These are phyloP conservation scores for Holacanthella duospinosa DNA, from an alignment of 2,888 invertebrate genomes.

Conservation along the genomic window DNA sequence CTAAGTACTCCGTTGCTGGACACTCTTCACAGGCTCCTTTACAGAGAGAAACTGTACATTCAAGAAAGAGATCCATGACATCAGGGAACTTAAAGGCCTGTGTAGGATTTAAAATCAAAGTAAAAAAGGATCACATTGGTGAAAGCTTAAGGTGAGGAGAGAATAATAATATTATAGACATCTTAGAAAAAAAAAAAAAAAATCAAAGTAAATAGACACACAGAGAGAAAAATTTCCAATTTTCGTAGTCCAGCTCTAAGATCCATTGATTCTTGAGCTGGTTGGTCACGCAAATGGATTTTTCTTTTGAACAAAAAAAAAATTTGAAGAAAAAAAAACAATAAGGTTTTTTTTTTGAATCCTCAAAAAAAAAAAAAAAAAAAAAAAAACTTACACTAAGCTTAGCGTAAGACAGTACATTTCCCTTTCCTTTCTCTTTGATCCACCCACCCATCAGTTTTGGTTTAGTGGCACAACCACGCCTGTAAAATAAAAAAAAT, in stretches of 20 bases:
- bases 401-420: constrained; percentile 61
- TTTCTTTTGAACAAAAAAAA: too few relatives aligned
- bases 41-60: constrained; percentile 71
- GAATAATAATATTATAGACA: too few relatives aligned
- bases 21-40: constrained; percentile 68
- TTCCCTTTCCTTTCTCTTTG: constrained; percentile 62
- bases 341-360: too few relatives aligned
- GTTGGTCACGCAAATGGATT: neutral
- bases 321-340: too few relatives aligned
- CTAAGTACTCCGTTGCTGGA: constrained; percentile 40
- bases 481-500: neutral
- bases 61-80: constrained; percentile 68
- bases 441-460: constrained; percentile 73
- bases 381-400: constrained; percentile 23
- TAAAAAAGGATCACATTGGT: neutral
- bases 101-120: constrained; percentile 3
- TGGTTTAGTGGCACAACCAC: constrained; percentile 64
- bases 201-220: neutral
- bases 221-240: too few relatives aligned
- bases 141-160: neutral
- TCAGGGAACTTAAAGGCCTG: constrained; percentile 60
- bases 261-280: neutral
- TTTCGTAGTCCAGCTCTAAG: too few relatives aligned
- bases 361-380: too few relatives aligned
- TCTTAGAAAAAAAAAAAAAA: neutral